phyloP scores from a whole-genome alignment of 2,113 vertebrate genomes.

The Eurypyga helias region DNA sequence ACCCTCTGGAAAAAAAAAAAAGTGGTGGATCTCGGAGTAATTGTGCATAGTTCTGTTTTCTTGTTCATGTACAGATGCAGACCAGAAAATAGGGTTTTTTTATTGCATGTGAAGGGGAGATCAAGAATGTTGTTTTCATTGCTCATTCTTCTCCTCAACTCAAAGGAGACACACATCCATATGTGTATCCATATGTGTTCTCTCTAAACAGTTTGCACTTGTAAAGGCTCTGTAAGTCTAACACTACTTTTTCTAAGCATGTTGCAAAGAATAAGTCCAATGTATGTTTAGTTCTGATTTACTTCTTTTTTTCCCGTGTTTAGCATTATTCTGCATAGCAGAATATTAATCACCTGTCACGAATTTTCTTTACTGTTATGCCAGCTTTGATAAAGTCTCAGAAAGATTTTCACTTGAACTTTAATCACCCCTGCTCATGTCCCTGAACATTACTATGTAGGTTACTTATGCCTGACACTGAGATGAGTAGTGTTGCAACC shows the following conservation, averaged over 20 bases:
- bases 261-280: background rate
- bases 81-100: background rate
- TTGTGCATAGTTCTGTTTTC: background rate
- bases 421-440: background rate
- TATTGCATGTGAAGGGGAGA: background rate
- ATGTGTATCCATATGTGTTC: background rate
- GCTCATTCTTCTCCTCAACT: background rate
- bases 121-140: background rate
- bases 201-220: background rate
- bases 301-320: background rate
- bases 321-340: background rate
- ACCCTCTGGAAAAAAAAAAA: background rate
- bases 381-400: conserved; percentile 1
- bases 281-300: background rate
- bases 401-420: background rate
- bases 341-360: background rate
- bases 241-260: background rate
- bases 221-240: background rate
- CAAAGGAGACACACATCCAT: background rate
- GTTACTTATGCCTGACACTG: background rate
- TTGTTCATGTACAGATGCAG: background rate
- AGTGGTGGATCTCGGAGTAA: background rate
- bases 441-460: background rate
- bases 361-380: conserved; percentile 5
- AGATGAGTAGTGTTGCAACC: background rate